phyloP scores from a whole-genome alignment of 30 jellyfish, hydroid and myxozoan genomes.

The Phacellophora camtschatica region DNA sequence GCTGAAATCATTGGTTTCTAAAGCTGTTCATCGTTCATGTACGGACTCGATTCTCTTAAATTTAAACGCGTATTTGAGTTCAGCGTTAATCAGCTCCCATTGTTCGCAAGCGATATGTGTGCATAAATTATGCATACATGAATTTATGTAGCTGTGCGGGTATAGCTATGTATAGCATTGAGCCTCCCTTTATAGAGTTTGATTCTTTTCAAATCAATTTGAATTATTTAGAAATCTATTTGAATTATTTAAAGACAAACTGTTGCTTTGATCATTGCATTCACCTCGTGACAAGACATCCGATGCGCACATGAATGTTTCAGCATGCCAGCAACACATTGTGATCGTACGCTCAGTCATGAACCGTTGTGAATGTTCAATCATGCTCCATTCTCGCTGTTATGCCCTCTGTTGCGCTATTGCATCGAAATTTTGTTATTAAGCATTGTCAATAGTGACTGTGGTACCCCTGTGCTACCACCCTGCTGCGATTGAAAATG shows the following conservation, averaged over 20 bases:
- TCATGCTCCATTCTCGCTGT: background rate
- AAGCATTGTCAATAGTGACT: background rate
- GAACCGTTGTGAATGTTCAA: background rate
- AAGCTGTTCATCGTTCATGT: no score
- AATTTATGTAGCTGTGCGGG: background rate
- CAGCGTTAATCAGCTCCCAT: background rate
- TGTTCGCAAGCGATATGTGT: background rate
- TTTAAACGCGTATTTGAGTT: background rate
- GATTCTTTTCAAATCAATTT: background rate
- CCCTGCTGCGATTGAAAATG: background rate
- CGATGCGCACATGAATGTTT: background rate
- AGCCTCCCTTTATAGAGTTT: background rate
- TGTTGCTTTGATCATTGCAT: background rate
- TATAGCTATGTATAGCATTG: background rate
- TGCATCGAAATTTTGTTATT: background rate
- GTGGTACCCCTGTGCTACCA: background rate
- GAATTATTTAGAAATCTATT: no score
- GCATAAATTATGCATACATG: background rate
- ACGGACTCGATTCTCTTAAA: background rate
- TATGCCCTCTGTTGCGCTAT: background rate
- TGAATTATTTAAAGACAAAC: constrained; percentile 6
- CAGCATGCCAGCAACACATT: background rate
- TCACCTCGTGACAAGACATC: background rate
- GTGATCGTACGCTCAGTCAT: background rate
- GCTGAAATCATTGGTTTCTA: background rate